Evolutionary conservation across 2,113 vertebrate species (phyloP), one percentile per base, ranked within the genome.

Genomic region (Leptocoma aspasia): DNA sequence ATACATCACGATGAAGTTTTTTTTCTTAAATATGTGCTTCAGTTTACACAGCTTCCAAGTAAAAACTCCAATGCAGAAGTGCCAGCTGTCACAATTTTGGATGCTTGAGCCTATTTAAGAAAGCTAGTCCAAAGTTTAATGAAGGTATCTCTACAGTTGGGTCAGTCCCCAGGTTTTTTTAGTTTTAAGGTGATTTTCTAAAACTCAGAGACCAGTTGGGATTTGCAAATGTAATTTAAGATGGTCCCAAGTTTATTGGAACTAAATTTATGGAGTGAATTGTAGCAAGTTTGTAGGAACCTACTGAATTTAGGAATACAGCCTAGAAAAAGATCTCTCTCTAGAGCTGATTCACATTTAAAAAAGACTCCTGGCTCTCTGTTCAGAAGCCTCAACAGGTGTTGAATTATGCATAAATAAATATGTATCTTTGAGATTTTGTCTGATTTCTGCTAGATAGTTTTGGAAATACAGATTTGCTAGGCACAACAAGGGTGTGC

Each of bases 391-490:
- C 19, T 53, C 37, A 77, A 72, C 16, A 77, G 10, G 47, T 69
- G 37, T 10, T 86, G 63, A 80, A 82, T 88, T 80, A 44, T 69
- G 28, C 26, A 82, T 35, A 83, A 86, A 86, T 45, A 76, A 77
- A 57, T 37, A 17, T 26, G 21, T 19, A 33, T 85, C 23, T 88
- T 73, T 59, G 42, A 47, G 24, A 60, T 61, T 72, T 88, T 89
- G 7, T 70, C 64, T 44, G 9, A 44, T 75, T 83, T 81, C 41
- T 83, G 23, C 64, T 70, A 30, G 24, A 69, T 31, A 61, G 59
- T 37, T 82, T 83, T 89, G 80, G 56, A 94, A 86, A 83, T 35
- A 78, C 19, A 82, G 13, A 61, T 81, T 89, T 89, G 15, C 76
- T 75, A 23, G 27, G 59, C 82, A 75, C 90, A 90, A 81, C 80